phyloP scores from a whole-genome alignment of 1,140 invertebrate species.

The Eupeodes corollae region DNA sequence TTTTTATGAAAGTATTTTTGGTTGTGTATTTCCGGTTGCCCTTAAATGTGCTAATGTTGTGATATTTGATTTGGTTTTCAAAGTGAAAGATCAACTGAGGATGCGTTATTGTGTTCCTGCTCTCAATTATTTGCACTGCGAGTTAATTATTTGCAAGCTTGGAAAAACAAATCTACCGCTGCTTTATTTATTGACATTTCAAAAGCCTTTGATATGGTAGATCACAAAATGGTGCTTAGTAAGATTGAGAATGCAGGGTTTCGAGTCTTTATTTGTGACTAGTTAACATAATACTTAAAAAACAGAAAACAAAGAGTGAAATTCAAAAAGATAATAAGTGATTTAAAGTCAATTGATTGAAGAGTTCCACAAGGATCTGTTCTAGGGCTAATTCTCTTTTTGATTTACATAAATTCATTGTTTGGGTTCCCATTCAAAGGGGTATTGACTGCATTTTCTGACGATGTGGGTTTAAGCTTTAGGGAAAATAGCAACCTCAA shows the following conservation, averaged over 20 bases:
- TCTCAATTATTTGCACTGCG: not conserved
- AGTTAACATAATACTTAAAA: not conserved
- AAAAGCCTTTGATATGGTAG: no score
- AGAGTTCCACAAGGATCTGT: no score
- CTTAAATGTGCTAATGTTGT: not conserved
- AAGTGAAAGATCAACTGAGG: not conserved
- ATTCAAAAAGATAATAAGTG: no score
- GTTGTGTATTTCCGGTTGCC: not conserved
- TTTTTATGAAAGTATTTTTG: not conserved
- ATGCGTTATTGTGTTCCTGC: not conserved
- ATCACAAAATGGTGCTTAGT: not conserved
- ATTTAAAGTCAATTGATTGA: not conserved
- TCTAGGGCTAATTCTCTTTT: no score
- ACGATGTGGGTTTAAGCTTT: no score
- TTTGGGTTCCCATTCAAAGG: no score
- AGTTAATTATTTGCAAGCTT: not conserved
- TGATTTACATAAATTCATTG: no score
- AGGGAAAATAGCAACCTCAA: no score
- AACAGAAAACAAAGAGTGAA: not conserved
- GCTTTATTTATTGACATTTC: not conserved
- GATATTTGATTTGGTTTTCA: not conserved
- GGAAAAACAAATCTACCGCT: not conserved
- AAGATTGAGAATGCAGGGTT: not conserved
- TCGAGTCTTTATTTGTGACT: not conserved
- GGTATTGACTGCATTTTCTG: no score